Base-by-base conservation (phyloP, 2,888 invertebrate genomes). In the Schrankia costaestrigalis region DNA sequence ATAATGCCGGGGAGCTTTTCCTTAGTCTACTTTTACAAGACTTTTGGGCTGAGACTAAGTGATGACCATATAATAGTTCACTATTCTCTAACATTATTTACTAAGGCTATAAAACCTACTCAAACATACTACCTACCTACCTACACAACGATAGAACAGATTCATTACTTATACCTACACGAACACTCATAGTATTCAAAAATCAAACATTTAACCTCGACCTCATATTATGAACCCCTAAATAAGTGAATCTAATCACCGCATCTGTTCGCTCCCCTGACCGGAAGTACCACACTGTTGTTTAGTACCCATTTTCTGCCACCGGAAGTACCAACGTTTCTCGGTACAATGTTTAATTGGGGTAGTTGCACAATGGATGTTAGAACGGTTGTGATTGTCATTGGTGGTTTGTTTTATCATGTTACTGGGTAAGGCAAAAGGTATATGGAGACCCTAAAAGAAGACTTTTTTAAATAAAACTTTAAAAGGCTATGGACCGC, bases 251-350 rank as follows among this genome's bases (percentile, higher is more conserved):
- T 84, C 84, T 85, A 84, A 85, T 84, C 82, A 77, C 66, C 71
- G 76, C 85, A 84, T 85, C 85, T 85, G 85, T 79, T 78, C 71
- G 62, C 70, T 77, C 81, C 84, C 81, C 77, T 83, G 84, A 84
- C 86, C 86, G 86, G 86, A 87, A 84, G 77, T 70, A 71, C 69
- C 75, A 80, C 83, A 81, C 85, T 83, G 85, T 86, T 86, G 86
- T 84, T 81, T 78, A 77, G 72, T 60, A 73, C 77, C 83, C 85
- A 86, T 86, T 86, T 86, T 85, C 84, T 85, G 78, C 81, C 70
- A 83, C 85, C 85, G 86, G 86, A 87, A 83, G 82, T 77, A 69
- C 74, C 71, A 79, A 79, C 79, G 84, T 82, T 80, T 82, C 71
- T 82, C 77, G 81, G 85, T 84, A 79, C 81, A 85, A 82, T n/a